These are phyloP conservation scores for Drosophila sordidapex DNA, from an alignment of 2,888 invertebrate species.

Conservation along the genomic window DNA sequence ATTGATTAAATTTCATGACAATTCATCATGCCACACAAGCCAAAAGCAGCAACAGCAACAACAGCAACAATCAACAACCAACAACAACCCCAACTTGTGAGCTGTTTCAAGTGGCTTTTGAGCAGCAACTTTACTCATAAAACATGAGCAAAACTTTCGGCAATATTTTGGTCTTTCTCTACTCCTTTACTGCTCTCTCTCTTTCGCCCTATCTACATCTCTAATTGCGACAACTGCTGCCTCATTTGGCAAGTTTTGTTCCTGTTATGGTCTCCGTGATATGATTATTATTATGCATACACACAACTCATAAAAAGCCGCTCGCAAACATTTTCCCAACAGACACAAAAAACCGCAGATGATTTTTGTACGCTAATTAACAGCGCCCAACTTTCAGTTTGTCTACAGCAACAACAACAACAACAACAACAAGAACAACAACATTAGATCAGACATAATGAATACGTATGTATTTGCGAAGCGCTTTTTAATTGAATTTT, in stretches of 20 bases:
- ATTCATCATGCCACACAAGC: constrained; percentile 70
- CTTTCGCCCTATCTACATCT: constrained; percentile 4
- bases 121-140: constrained; percentile 72
- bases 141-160: constrained; percentile 56
- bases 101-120: constrained; percentile 71
- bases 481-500: constrained; percentile 77
- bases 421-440: constrained; percentile 16
- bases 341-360: constrained; percentile 59
- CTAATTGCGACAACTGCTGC: constrained; percentile 45
- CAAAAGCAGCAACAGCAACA: constrained; percentile 19
- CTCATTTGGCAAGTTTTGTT: constrained; percentile 62
- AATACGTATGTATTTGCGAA: constrained; percentile 72
- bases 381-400: constrained; percentile 31
- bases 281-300: constrained; percentile 70
- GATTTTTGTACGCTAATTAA: constrained; percentile 69
- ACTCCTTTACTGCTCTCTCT: not conserved
- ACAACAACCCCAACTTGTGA: constrained; percentile 55
- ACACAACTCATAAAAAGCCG: constrained; percentile 46
- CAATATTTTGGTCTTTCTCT: constrained; percentile 18
- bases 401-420: not conserved
- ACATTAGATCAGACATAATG: constrained; percentile 59
- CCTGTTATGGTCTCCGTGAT: constrained; percentile 46
- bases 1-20: constrained; percentile 80
- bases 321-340: constrained; percentile 22
- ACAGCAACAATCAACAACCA: constrained; percentile 8